Percentiles rank a stretch among this genome's conserved stretches.
phyloP scores from a whole-genome alignment of 2,888 invertebrate genomes.

The Syrphus vitripennis region DNA sequence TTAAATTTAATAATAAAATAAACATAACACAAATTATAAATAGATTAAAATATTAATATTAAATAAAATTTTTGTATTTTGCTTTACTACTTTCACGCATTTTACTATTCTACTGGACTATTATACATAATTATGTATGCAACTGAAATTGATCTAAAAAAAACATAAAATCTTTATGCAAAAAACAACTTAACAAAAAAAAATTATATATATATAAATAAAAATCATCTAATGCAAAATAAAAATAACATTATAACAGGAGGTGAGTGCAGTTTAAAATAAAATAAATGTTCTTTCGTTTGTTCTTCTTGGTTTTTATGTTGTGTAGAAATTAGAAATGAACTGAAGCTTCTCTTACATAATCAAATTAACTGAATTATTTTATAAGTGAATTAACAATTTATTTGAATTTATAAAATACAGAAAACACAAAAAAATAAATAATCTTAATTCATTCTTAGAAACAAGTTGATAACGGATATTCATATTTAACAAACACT shows the following conservation, averaged over 20 bases:
- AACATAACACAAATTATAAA: no score
- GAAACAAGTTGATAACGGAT: no score
- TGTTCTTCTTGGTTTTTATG: constrained; percentile 38
- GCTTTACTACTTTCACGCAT: constrained; percentile 70
- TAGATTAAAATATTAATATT: constrained; percentile 15
- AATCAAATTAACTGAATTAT: background rate
- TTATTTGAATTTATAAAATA: no score
- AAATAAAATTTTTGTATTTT: constrained; percentile 32
- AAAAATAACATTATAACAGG: constrained; percentile 64
- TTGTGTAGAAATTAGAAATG: constrained; percentile 9
- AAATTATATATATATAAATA: background rate
- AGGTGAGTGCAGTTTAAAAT: constrained; percentile 66
- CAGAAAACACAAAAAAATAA: no score
- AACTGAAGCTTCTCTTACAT: background rate
- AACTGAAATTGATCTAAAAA: constrained; percentile 43
- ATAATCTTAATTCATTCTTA: no score
- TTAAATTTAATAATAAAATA: background rate
- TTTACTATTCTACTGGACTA: constrained; percentile 66
- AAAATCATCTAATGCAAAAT: constrained; percentile 61
- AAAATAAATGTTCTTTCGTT: constrained; percentile 15
- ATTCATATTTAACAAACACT: no score
- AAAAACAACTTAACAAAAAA: constrained; percentile 3
- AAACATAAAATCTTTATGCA: constrained; percentile 16
- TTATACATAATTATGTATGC: constrained; percentile 25
- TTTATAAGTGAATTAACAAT: no score